phyloP scores from a whole-genome alignment of 2,797 vertebrate genomes.

The Ctenosaura bakeri region DNA sequence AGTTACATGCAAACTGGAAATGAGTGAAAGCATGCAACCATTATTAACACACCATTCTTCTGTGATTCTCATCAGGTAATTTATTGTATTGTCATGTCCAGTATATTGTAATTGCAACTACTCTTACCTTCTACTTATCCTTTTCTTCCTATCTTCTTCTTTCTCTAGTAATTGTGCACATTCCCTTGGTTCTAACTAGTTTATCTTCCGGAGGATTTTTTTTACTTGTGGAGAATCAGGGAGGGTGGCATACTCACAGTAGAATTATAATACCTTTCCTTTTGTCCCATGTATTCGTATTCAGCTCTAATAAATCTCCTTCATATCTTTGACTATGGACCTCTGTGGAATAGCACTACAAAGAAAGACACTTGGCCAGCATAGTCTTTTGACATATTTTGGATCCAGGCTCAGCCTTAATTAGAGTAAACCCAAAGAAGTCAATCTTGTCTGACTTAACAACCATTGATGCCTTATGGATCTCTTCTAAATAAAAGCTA shows the following conservation, averaged over 20 bases:
- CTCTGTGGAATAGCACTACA: not conserved
- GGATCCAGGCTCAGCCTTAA: not conserved
- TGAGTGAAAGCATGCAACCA: too few relatives aligned
- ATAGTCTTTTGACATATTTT: not conserved
- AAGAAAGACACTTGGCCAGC: not conserved
- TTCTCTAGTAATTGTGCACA: not conserved
- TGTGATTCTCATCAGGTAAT: not conserved
- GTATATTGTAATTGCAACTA: not conserved
- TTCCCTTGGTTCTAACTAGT: not conserved
- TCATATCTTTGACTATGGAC: not conserved
- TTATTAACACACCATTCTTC: not conserved
- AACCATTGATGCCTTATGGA: not conserved
- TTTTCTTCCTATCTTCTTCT: not conserved
- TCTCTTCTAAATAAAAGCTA: not conserved
- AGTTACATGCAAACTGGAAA: too few relatives aligned
- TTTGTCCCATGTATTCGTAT: not conserved
- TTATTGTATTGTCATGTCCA: not conserved
- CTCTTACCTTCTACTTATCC: not conserved
- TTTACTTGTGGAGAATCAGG: not conserved
- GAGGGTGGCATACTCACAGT: not conserved
- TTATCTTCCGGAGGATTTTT: not conserved
- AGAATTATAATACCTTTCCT: not conserved
- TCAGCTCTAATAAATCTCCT: not conserved
- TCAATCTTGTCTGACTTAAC: not conserved
- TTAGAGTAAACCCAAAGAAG: not conserved